phyloP scores from a whole-genome alignment of 2,888 invertebrate genomes.

The Labia minor region DNA sequence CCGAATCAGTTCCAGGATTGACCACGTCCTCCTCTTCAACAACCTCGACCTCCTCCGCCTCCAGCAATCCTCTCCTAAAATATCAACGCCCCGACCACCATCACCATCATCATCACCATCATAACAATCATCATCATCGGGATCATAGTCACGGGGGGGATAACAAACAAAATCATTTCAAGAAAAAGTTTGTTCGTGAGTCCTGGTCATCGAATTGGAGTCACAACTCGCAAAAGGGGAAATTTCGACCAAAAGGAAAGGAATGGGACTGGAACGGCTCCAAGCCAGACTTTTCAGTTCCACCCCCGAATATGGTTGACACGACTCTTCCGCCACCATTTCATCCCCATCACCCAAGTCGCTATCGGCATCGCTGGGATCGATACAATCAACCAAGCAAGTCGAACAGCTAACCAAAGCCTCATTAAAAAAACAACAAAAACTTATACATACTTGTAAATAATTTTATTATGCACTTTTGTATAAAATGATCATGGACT shows the following conservation, averaged over 20 bases:
- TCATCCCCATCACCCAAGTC: conserved; percentile 20
- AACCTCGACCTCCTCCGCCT: conserved; percentile 40
- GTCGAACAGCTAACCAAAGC: neutral
- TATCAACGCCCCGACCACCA: conserved; percentile 47
- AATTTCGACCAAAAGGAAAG: conserved; percentile 61
- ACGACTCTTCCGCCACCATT: conserved; percentile 25
- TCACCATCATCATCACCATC: conserved; percentile 32
- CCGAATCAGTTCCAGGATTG: conserved; percentile 28
- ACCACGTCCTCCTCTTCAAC: conserved; percentile 38
- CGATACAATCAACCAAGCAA: neutral
- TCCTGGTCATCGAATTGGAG: conserved; percentile 32
- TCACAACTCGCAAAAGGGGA: conserved; percentile 46
- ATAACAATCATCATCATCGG: conserved; percentile 22
- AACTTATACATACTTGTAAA: neutral
- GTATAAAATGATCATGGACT: neutral
- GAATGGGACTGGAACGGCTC: conserved; percentile 54
- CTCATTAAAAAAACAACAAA: too few species aligned
- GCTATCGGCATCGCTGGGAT: conserved; percentile 17
- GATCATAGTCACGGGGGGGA: conserved; percentile 20
- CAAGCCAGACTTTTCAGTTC: conserved; percentile 24
- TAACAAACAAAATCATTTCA: conserved; percentile 5
- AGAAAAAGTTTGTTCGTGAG: neutral
- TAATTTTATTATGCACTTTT: neutral
- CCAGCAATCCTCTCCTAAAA: conserved; percentile 42
- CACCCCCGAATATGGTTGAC: conserved; percentile 24